phyloP scores from a whole-genome alignment of 2,888 invertebrate genomes.

The Heliconius cydno region DNA sequence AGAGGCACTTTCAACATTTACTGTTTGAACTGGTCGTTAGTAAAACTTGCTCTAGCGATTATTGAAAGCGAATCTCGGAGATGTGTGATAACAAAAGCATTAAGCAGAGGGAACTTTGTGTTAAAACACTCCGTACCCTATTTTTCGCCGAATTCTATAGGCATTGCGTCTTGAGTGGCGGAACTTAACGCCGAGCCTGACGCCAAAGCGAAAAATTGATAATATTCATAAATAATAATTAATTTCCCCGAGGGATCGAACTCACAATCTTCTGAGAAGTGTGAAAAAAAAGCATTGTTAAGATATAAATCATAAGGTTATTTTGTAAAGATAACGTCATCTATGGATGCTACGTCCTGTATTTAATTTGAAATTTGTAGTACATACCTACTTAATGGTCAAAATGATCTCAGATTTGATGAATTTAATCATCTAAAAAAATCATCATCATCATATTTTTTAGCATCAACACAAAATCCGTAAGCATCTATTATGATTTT shows the following conservation, averaged over 20 bases:
- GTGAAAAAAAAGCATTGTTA: too few species aligned
- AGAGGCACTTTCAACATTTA: slow-evolving; percentile 77
- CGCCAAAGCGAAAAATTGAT: too few species aligned
- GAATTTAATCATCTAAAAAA: not conserved
- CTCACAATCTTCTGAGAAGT: too few species aligned
- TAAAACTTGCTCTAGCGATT: slow-evolving; percentile 34
- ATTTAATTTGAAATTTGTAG: not conserved
- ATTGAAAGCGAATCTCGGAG: slow-evolving; percentile 62
- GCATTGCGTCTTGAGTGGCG: too few species aligned
- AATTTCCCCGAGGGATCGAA: too few species aligned
- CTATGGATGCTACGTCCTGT: not conserved
- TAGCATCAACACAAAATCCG: not conserved
- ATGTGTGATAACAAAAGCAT: slow-evolving; percentile 28
- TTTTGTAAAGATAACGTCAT: slow-evolving; percentile 14
- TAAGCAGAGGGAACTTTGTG: too few species aligned
- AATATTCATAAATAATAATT: too few species aligned
- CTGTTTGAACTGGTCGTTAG: slow-evolving; percentile 75
- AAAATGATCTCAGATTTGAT: not conserved
- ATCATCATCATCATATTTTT: not conserved
- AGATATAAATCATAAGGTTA: not conserved
- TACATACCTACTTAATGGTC: not conserved
- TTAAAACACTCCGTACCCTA: too few species aligned
- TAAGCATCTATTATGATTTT: not conserved
- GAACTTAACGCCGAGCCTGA: too few species aligned
- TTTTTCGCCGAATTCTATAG: too few species aligned